These are phyloP conservation scores for Macrobrachium nipponense DNA, from an alignment of 1,140 invertebrate genomes.

Conservation along the genomic window DNA sequence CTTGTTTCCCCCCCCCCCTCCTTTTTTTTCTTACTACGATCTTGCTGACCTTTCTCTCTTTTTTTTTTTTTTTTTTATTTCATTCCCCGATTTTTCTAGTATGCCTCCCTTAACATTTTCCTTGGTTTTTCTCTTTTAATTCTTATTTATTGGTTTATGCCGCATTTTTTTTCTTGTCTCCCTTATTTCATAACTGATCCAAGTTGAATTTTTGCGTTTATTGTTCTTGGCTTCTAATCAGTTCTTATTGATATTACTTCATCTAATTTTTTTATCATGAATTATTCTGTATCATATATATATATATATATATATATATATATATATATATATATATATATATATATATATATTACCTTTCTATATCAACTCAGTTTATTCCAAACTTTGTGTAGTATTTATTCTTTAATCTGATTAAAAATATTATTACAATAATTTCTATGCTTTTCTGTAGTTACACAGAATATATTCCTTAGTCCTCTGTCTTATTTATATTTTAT, in stretches of 20 bases:
- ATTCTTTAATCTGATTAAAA: too few relatives aligned
- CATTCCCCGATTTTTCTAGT: background rate
- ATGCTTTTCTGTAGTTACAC: background rate
- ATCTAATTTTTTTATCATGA: background rate
- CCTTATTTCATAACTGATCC: too few relatives aligned
- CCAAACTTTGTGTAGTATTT: background rate
- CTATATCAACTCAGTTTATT: background rate
- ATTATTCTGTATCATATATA: background rate
- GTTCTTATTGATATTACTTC: too few relatives aligned
- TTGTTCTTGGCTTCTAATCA: too few relatives aligned
- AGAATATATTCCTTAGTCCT: too few relatives aligned
- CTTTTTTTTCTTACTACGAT: too few relatives aligned
- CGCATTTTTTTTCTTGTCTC: background rate
- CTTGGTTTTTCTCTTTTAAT: too few relatives aligned
- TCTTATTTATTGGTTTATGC: background rate
- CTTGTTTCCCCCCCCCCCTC: too few relatives aligned
- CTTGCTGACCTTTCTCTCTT: too few relatives aligned
- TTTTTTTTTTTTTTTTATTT: conserved; percentile 1
- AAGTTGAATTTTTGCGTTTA: too few relatives aligned
- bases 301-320: conserved; percentile 24
- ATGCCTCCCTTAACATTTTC: too few relatives aligned
- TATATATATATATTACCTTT: background rate
- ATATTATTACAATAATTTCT: background rate
- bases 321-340: conserved; percentile 20
- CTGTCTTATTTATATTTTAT: background rate